Conservation (phyloP, 2,113 vertebrate species). For the Pollimyrus isidori region DNA sequence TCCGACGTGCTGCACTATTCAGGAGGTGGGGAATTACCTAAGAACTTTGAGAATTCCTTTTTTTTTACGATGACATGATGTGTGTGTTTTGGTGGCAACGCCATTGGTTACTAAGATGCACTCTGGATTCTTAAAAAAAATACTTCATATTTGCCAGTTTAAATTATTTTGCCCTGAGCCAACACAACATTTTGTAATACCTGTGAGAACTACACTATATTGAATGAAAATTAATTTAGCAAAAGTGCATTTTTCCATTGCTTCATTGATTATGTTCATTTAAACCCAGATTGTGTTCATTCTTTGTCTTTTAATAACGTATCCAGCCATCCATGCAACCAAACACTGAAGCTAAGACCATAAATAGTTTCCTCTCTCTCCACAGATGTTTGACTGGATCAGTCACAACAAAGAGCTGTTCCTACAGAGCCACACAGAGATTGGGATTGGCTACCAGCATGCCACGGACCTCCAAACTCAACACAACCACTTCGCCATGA, state of each 20-base stretch:
- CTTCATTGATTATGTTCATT: neutral
- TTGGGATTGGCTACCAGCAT: conserved; percentile 88
- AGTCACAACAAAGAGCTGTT: conserved; percentile 97
- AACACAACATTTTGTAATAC: neutral
- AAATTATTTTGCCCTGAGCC: neutral
- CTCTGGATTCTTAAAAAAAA: neutral
- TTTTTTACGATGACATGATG: neutral
- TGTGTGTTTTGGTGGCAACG: neutral
- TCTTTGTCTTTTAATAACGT: neutral
- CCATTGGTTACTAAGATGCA: neutral
- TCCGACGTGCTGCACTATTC: neutral
- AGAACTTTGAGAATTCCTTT: neutral
- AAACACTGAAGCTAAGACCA: neutral
- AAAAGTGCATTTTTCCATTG: neutral
- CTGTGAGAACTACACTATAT: neutral
- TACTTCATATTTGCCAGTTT: neutral
- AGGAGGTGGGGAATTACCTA: neutral
- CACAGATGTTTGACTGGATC: conserved; percentile 99
- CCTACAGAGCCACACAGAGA: conserved; percentile 95
- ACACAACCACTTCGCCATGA: conserved; percentile 99
- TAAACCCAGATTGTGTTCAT: neutral
- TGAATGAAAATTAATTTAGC: neutral
- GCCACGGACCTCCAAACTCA: conserved; percentile 94
- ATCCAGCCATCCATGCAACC: neutral
- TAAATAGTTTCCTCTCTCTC: neutral